Conservation (phyloP, 2,888 invertebrate genomes). For the Osedax fenrisi region DNA sequence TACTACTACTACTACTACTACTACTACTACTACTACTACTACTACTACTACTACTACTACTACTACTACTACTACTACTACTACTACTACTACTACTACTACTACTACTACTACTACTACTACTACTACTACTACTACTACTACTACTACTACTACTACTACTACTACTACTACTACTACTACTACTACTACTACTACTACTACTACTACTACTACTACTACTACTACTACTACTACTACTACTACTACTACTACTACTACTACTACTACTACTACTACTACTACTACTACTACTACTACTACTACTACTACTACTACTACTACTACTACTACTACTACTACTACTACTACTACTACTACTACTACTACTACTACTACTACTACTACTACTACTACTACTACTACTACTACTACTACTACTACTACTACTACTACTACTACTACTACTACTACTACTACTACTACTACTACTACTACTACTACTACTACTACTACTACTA, state of each 20-base stretch:
- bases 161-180: slow-evolving; percentile 32
- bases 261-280: slow-evolving; percentile 15
- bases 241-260: neutral
- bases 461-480: slow-evolving; percentile 23
- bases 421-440: slow-evolving; percentile 28
- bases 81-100: slow-evolving; percentile 20
- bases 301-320: slow-evolving; percentile 24
- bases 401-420: slow-evolving; percentile 28
- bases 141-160: slow-evolving; percentile 32
- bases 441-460: slow-evolving; percentile 29
- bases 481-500: slow-evolving; percentile 23
- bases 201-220: slow-evolving; percentile 17
- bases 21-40: slow-evolving; percentile 26
- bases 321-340: slow-evolving; percentile 24
- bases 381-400: slow-evolving; percentile 28
- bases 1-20: slow-evolving; percentile 24
- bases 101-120: slow-evolving; percentile 31
- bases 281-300: slow-evolving; percentile 24
- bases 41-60: slow-evolving; percentile 29
- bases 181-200: slow-evolving; percentile 33
- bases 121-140: slow-evolving; percentile 33
- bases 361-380: slow-evolving; percentile 28
- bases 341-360: slow-evolving; percentile 26
- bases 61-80: slow-evolving; percentile 27
- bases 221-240: neutral